phyloP scores from a whole-genome alignment of 2,888 invertebrate genomes.

The Macrostomum cliftonense region DNA sequence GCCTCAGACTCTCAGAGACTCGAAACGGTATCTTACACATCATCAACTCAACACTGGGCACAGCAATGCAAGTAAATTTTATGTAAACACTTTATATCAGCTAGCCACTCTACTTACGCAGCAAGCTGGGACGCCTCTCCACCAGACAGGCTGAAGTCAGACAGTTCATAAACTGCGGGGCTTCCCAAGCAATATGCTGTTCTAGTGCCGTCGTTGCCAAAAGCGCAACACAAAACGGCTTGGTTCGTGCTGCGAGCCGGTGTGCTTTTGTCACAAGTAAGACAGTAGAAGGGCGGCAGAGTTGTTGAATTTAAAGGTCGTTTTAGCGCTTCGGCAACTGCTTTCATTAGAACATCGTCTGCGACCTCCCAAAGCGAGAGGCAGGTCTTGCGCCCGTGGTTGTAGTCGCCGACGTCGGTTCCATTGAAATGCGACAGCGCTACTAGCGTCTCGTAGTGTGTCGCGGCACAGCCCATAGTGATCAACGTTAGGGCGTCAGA shows the following conservation, averaged over 20 bases:
- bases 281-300: not conserved
- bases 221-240: not conserved
- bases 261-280: not conserved
- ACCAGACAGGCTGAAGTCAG: no score
- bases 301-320: not conserved
- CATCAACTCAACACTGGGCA: no score
- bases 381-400: not conserved
- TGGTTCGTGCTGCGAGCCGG: slow-evolving; percentile 1
- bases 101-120: no score
- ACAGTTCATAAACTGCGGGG: no score
- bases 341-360: not conserved
- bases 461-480: not conserved
- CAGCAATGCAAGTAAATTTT: no score
- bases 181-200: no score
- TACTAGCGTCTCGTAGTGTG: not conserved
- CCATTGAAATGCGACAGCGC: not conserved
- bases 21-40: no score
- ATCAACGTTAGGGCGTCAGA: not conserved
- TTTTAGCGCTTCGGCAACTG: not conserved
- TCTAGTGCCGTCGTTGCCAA: not conserved
- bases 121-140: no score
- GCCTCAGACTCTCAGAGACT: no score
- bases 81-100: no score
- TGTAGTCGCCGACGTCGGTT: not conserved
- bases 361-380: not conserved